Base-by-base conservation (phyloP, 2,797 vertebrate species). In the Mus minutoides region DNA sequence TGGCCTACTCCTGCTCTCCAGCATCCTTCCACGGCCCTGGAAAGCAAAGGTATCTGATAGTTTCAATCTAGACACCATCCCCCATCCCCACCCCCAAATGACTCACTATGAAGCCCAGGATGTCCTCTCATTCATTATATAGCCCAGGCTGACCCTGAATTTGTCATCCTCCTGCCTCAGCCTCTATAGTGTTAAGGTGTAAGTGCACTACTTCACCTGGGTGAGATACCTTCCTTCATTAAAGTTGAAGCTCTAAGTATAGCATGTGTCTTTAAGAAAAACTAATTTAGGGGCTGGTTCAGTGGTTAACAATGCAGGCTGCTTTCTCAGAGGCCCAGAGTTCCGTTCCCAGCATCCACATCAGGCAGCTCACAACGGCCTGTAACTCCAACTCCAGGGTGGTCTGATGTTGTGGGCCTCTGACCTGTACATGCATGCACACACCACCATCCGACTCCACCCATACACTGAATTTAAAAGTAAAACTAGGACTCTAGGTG, bases 241-340 rank as follows among this genome's bases (percentile, higher is more conserved):
- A 8, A 80, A 92, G 92, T 0, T 52, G 60, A 94, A 34, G n/a
- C 4, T 97, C 97, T 86, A 13, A 9, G 89, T 75, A 11, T 49
- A 58, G 21, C 3, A 0, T 22, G 29, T 17, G 21, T 62, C 73
- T 96, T 37, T 29, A 77, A 90, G 71, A 82, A 91, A 97, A 71
- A n/a, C 46, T 92, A 56, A 91, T 98, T 97, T 98, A 13, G 46
- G 58, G 31, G 78, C n/a, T 24, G 49, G 31, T 8, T n/a, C 21
- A 49, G 49, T n/a, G 52, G 77, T n/a, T 6, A 46, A 6, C 17
- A n/a, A 19, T 56, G 34, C 19, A 56, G n/a, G 1, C 52, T 56
- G 78, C 52, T 24, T 56, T 24, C n/a, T 21, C 21, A 56, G 78
- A 56, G 21, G 49, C 19, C 78, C 52, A 1, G 4, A 37, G 78